phyloP scores from a whole-genome alignment of 2,797 vertebrate species.

The Podargus strigoides region DNA sequence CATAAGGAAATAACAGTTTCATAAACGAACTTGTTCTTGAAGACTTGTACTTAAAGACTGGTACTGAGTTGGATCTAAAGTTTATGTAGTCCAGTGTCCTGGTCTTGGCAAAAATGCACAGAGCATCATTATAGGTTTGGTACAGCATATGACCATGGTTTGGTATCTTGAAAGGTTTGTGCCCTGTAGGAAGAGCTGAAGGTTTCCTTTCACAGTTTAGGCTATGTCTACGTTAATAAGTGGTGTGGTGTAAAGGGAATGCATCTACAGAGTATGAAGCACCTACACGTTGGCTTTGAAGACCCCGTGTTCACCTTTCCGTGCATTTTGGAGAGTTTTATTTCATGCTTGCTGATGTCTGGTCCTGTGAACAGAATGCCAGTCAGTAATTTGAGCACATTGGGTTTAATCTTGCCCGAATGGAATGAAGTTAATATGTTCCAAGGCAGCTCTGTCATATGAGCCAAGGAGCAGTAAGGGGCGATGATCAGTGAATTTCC shows the following conservation, averaged over 20 bases:
- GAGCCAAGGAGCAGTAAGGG: not conserved
- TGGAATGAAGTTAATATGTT: not conserved
- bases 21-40: not conserved
- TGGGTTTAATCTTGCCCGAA: not conserved
- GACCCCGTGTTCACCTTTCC: not conserved
- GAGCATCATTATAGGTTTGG: not conserved
- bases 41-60: too few relatives aligned
- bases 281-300: fast-evolving
- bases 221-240: fast-evolving
- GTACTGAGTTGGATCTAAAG: not conserved
- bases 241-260: not conserved
- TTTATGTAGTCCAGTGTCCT: not conserved
- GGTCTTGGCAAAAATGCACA: not conserved
- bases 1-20: not conserved
- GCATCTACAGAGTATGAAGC: not conserved
- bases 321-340: not conserved
- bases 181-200: not conserved
- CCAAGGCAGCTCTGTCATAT: not conserved
- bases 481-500: not conserved
- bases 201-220: not conserved
- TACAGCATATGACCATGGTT: not conserved
- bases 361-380: not conserved
- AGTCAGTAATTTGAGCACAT: not conserved
- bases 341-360: not conserved
- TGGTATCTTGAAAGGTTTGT: not conserved